These are phyloP conservation scores for Hylaeus volcanicus DNA, from an alignment of 1,140 invertebrate species.

Conservation along the genomic window DNA sequence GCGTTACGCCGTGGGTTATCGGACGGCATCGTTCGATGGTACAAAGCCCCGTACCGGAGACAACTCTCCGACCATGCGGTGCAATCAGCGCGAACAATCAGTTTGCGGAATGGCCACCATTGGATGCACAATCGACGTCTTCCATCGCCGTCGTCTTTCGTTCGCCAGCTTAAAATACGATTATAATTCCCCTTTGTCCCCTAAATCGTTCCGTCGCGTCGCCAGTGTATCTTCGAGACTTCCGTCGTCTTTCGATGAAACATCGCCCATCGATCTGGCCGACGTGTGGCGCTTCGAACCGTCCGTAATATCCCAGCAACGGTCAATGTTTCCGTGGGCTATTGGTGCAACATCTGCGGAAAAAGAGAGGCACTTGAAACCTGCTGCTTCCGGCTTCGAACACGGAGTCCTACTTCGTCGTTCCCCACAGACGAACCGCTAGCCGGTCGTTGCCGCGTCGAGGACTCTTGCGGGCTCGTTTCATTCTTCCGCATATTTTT, in stretches of 20 bases:
- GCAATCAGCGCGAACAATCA: constrained; percentile 46
- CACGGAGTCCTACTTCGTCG: constrained; percentile 10
- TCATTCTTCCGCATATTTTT: constrained; percentile 17
- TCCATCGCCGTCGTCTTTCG: constrained; percentile 4
- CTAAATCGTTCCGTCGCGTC: constrained; percentile 56
- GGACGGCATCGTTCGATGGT: constrained; percentile 43
- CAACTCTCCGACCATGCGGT: constrained; percentile 17
- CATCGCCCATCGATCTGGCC: constrained; percentile 36
- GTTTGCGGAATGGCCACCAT: constrained; percentile 45
- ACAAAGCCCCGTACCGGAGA: constrained; percentile 34
- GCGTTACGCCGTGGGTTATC: background rate
- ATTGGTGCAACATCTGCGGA: background rate
- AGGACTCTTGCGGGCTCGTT: background rate
- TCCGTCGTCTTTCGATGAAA: constrained; percentile 27
- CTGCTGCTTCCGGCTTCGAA: constrained; percentile 1
- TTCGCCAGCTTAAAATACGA: constrained; percentile 60
- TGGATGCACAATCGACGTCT: constrained; percentile 49
- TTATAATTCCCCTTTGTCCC: constrained; percentile 66
- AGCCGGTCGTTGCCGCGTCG: background rate
- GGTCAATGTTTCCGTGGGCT: constrained; percentile 36
- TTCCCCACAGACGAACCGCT: constrained; percentile 3
- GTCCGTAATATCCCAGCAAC: constrained; percentile 7
- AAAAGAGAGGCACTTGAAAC: constrained; percentile 22
- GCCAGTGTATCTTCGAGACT: constrained; percentile 37
- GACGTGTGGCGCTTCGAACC: constrained; percentile 8